phyloP scores from a whole-genome alignment of 53 echinoderm and acorn worm genomes.

The Pentamera pediparva region DNA sequence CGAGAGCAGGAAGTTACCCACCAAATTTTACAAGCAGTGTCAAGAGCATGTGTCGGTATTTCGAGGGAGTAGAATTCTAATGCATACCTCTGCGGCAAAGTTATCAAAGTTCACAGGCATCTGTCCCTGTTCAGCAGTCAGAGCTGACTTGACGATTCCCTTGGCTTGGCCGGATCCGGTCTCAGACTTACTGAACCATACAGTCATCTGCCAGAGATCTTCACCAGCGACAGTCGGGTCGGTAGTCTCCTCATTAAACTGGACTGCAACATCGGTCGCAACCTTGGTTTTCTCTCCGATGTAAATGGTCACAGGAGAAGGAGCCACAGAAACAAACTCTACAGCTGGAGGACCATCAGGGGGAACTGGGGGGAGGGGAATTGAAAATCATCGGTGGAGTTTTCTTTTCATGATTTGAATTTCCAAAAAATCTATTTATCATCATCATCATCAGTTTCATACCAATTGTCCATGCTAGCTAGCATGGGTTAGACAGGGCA shows the following conservation, averaged over 20 bases:
- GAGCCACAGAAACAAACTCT: conserved; percentile 4
- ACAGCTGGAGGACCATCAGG: no score
- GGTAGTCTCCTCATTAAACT: conserved; percentile 15
- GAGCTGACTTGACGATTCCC: neutral
- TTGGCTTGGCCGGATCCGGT: conserved; percentile 4
- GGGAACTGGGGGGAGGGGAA: no score
- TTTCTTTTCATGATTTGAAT: no score
- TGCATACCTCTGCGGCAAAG: conserved; percentile 11
- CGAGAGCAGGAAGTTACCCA: no score
- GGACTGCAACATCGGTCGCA: neutral
- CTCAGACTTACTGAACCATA: conserved; percentile 30
- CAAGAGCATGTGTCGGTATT: no score
- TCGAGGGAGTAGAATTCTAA: no score
- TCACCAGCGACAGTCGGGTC: conserved; percentile 13
- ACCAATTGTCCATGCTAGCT: no score
- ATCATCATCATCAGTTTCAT: no score
- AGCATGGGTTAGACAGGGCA: no score
- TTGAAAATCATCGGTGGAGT: no score
- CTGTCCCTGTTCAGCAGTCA: conserved; percentile 17
- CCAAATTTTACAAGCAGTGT: no score
- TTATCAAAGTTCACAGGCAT: conserved; percentile 13
- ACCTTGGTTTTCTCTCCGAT: conserved; percentile 15
- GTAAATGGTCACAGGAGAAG: neutral
- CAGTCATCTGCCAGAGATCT: conserved; percentile 24
- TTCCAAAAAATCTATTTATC: no score